Evolutionary conservation across 2,888 invertebrate genomes (phyloP).

Genomic region (Parnassius mnemosyne): DNA sequence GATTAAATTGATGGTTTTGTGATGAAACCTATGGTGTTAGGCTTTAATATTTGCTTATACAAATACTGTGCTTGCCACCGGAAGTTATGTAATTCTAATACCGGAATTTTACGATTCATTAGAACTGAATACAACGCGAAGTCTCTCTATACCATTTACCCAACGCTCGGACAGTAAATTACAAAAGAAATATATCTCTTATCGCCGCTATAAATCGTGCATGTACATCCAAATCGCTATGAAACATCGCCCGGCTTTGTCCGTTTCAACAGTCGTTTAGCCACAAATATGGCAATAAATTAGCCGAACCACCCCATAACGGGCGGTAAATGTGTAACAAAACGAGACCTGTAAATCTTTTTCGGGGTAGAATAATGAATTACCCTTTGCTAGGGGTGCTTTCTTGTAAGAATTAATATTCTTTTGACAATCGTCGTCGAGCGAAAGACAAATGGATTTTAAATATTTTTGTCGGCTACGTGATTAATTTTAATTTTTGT

Average conservation of each 20-base stretch:
- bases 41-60: no score
- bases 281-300: conserved; percentile 71
- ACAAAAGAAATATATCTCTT: conserved; percentile 20
- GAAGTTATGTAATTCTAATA: no score
- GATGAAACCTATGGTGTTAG: no score
- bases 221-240: conserved; percentile 13
- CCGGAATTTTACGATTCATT: conserved; percentile 1
- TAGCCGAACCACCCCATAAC: conserved; percentile 43
- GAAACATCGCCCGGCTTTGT: conserved; percentile 26
- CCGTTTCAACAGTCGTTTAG: conserved; percentile 58
- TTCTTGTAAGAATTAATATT: conserved; percentile 9
- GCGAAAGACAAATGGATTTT: neutral
- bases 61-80: no score
- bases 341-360: conserved; percentile 23
- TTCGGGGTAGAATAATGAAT: conserved; percentile 10
- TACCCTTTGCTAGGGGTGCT: conserved; percentile 10
- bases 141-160: neutral
- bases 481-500: no score
- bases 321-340: conserved; percentile 32
- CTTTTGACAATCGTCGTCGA: conserved; percentile 14
- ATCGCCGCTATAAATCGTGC: conserved; percentile 24
- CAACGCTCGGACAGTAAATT: conserved; percentile 11
- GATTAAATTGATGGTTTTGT: no score
- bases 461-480: no score
- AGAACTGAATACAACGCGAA: conserved; percentile 4